These are phyloP conservation scores for Thelaira solivaga DNA, from an alignment of 2,888 invertebrate species.

Conservation along the genomic window DNA sequence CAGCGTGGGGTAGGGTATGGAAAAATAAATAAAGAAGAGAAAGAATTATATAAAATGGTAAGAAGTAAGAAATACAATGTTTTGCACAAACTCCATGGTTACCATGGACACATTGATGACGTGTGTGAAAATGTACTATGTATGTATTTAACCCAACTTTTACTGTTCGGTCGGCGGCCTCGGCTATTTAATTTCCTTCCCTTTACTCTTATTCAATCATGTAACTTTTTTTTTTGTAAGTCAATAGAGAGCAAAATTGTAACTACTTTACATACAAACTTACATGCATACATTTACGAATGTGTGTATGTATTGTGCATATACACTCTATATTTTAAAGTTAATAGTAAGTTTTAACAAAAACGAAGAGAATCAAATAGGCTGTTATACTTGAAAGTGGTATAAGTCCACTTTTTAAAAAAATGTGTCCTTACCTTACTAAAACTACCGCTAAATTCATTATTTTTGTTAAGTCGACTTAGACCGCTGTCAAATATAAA, in stretches of 20 bases:
- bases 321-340: no score
- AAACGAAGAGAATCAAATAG: no score
- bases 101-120: constrained; percentile 43
- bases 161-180: constrained; percentile 6
- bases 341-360: no score
- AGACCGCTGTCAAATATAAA: no score
- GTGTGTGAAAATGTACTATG: no score
- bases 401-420: no score
- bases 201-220: neutral
- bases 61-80: constrained; percentile 46
- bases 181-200: neutral
- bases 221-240: neutral
- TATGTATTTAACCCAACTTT: constrained; percentile 36
- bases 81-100: constrained; percentile 59
- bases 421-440: no score
- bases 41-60: constrained; percentile 4
- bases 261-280: neutral
- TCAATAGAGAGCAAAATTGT: constrained; percentile 9
- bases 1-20: no score
- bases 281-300: neutral
- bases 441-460: no score
- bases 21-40: neutral
- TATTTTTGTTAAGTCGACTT: no score
- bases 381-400: no score
- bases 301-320: no score